phyloP scores from a whole-genome alignment of 2,113 vertebrate species.

The Thymallus thymallus region DNA sequence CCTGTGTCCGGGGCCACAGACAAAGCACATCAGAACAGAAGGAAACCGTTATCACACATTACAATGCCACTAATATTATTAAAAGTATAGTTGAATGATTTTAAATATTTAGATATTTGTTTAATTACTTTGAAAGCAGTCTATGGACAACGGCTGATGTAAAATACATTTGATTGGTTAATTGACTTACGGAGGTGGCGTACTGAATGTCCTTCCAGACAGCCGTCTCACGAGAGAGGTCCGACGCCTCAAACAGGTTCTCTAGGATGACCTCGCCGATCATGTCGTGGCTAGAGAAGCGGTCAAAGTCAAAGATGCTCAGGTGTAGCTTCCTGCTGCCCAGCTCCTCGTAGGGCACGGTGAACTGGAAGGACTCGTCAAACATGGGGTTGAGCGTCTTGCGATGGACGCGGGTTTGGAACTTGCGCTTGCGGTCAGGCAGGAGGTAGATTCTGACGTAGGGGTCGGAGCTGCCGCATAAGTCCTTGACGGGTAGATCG shows the following conservation, averaged over 20 bases:
- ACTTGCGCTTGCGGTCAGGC: slow-evolving; percentile 86
- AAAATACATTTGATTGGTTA: too few relatives aligned
- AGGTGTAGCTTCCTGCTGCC: slow-evolving; percentile 84
- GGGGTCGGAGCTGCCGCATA: slow-evolving; percentile 84
- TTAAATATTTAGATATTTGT: too few relatives aligned
- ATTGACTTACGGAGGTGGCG: slow-evolving; percentile 48
- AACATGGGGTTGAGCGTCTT: slow-evolving; percentile 87
- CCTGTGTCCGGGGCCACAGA: slow-evolving; percentile 65
- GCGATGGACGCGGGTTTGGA: slow-evolving; percentile 86
- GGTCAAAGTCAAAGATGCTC: slow-evolving; percentile 89
- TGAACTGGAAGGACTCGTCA: slow-evolving; percentile 86
- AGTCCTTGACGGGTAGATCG: slow-evolving; percentile 85
- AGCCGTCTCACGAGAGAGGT: slow-evolving; percentile 84
- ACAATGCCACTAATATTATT: too few relatives aligned
- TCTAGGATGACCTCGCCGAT: slow-evolving; percentile 89
- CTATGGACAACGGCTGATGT: too few relatives aligned
- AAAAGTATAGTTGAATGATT: too few relatives aligned
- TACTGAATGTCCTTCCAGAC: slow-evolving; percentile 85
- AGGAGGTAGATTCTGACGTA: slow-evolving; percentile 89
- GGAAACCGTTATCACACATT: too few relatives aligned
- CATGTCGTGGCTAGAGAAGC: slow-evolving; percentile 90
- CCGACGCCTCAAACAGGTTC: slow-evolving; percentile 85
- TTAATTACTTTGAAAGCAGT: too few relatives aligned
- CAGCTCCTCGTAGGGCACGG: slow-evolving; percentile 82
- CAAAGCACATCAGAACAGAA: background rate